phyloP scores from a whole-genome alignment of 2,888 invertebrate species.

The Artemia sinica region DNA sequence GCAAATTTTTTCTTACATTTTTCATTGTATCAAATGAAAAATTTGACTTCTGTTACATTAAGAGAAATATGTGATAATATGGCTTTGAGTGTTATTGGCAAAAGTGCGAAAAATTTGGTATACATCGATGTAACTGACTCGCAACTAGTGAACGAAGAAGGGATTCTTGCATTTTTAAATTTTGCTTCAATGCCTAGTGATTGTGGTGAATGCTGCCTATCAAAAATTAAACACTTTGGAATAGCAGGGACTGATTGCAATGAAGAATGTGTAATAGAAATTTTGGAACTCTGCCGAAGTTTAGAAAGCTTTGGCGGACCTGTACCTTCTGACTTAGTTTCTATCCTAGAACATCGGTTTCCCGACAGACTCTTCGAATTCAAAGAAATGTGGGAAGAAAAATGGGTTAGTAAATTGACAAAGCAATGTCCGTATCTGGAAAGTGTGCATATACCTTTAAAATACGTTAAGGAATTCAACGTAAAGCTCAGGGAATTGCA shows the following conservation, averaged over 20 bases:
- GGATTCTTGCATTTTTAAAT: slow-evolving; percentile 2
- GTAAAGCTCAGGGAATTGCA: not conserved
- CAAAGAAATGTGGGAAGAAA: slow-evolving; percentile 2
- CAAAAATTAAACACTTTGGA: slow-evolving; percentile 4
- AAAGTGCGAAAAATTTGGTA: slow-evolving; percentile 1
- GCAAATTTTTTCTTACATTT: slow-evolving; percentile 1
- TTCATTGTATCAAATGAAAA: not conserved
- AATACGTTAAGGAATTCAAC: not conserved
- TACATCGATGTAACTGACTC: not conserved
- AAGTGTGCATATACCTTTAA: slow-evolving; percentile 1
- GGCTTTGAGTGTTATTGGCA: slow-evolving; percentile 2
- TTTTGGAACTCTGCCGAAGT: not conserved
- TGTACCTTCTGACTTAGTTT: not conserved
- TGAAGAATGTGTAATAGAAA: not conserved
- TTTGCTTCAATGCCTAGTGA: not conserved
- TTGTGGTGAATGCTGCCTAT: not conserved
- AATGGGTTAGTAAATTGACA: not conserved
- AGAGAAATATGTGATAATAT: not conserved
- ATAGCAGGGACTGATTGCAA: not conserved
- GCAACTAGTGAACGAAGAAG: not conserved
- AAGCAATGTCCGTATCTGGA: not conserved
- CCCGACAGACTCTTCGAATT: not conserved
- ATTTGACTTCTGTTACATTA: slow-evolving; percentile 2
- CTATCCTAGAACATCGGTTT: not conserved
- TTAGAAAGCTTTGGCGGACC: slow-evolving; percentile 3